Evolutionary conservation across 2,113 vertebrate genomes (phyloP).

Genomic region (Seriola quinqueradiata): DNA sequence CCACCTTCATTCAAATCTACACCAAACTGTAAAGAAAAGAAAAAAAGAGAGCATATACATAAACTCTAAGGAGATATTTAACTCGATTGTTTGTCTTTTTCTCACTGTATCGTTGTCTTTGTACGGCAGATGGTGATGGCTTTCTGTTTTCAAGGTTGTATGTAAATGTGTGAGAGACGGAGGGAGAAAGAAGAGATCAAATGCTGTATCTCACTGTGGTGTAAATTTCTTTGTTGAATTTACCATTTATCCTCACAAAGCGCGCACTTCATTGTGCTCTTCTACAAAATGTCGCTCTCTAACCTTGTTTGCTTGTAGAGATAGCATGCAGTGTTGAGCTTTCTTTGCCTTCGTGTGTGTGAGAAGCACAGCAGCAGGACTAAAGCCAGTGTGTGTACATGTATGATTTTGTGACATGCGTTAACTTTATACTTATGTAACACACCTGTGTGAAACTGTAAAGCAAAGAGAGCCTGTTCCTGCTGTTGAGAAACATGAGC

Average conservation of each 20-base stretch:
- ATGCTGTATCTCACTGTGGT: slow-evolving; percentile 28
- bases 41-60: not conserved
- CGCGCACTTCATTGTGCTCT: slow-evolving; percentile 1
- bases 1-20: not conserved
- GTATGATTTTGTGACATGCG: slow-evolving; percentile 21
- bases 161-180: not conserved
- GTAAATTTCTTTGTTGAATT: slow-evolving; percentile 35
- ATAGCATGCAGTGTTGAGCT: slow-evolving; percentile 39
- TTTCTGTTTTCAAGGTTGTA: slow-evolving; percentile 32
- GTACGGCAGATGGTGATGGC: slow-evolving; percentile 15
- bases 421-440: slow-evolving; percentile 10
- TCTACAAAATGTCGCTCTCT: not conserved
- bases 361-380: slow-evolving; percentile 4
- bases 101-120: slow-evolving; percentile 30
- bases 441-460: slow-evolving; percentile 21
- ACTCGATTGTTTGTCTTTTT: not conserved
- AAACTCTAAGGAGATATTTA: slow-evolving; percentile 9
- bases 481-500: not conserved
- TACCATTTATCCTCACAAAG: slow-evolving; percentile 20
- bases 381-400: slow-evolving; percentile 6
- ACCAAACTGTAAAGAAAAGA: slow-evolving; percentile 4
- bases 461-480: not conserved
- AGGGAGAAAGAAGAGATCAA: not conserved
- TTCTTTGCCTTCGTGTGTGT: slow-evolving; percentile 15
- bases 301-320: slow-evolving; percentile 13